These are phyloP conservation scores for Callospermophilus lateralis DNA, from an alignment of 2,113 vertebrate genomes.

Conservation along the genomic window DNA sequence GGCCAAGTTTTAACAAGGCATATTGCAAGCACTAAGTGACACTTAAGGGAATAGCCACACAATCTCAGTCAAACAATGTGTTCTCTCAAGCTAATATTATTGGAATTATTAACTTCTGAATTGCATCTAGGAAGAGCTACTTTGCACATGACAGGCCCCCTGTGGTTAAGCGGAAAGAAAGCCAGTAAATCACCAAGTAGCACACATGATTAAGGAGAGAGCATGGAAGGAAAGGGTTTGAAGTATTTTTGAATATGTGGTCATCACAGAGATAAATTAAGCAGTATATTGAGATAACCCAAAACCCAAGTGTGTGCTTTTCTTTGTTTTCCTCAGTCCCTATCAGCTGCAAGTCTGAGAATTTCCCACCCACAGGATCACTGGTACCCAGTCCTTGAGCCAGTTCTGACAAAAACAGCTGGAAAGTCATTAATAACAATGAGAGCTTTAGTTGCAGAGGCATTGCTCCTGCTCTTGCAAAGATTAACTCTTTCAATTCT, in stretches of 20 bases:
- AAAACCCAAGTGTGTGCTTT: neutral
- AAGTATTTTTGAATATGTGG: conserved; percentile 48
- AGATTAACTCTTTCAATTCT: conserved; percentile 32
- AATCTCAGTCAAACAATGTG: conserved; percentile 23
- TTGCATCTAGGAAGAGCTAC: conserved; percentile 59
- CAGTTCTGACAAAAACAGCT: neutral
- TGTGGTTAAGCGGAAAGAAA: conserved; percentile 51
- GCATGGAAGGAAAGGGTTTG: neutral
- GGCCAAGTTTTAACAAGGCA: conserved; percentile 59
- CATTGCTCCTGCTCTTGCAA: neutral
- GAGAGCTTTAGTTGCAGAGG: neutral
- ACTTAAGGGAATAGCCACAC: conserved; percentile 59
- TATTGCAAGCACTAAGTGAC: conserved; percentile 51
- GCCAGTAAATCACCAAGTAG: conserved; percentile 46
- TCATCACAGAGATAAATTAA: conserved; percentile 39
- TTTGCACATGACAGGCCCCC: conserved; percentile 38
- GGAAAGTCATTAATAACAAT: neutral
- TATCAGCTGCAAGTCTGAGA: neutral
- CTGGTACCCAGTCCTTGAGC: neutral
- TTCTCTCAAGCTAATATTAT: conserved; percentile 68
- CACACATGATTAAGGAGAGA: conserved; percentile 49
- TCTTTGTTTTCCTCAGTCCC: neutral
- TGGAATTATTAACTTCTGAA: conserved; percentile 69
- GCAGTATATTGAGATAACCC: neutral
- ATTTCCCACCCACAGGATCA: neutral